Conservation (phyloP, 2,888 invertebrate species). For the Heliconius hortense region DNA sequence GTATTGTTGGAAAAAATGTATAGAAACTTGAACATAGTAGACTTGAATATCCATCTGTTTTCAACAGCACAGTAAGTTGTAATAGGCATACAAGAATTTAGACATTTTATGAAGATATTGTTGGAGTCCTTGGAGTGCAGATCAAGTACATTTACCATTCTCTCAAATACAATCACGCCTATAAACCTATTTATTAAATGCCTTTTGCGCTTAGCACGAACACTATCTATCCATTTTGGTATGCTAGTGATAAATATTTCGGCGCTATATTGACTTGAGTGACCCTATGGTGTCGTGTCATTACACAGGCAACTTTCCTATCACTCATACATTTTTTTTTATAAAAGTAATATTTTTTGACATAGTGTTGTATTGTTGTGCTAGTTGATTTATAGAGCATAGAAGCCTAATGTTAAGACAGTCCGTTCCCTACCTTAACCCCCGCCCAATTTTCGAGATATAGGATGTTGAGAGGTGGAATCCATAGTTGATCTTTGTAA, state of each 20-base stretch:
- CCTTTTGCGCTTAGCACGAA: constrained; percentile 67
- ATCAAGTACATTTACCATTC: no score
- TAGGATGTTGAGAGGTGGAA: not conserved
- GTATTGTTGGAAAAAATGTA: no score
- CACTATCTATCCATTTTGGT: constrained; percentile 52
- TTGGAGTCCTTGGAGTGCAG: no score
- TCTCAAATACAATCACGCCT: no score
- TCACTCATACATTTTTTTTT: constrained; percentile 56
- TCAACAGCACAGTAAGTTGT: no score
- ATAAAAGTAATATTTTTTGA: not conserved
- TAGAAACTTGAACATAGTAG: no score
- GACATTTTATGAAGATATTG: no score
- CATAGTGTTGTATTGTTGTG: not conserved
- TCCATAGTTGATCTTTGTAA: not conserved
- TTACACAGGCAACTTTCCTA: constrained; percentile 72
- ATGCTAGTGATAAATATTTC: constrained; percentile 54
- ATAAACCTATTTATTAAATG: not conserved
- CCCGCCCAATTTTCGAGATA: no score
- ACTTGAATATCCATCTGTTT: no score
- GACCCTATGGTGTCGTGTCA: constrained; percentile 72
- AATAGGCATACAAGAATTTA: no score
- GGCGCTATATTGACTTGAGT: constrained; percentile 62
- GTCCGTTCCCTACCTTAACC: no score
- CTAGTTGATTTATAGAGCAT: no score
- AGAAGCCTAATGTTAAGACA: not conserved